Evolutionary conservation across 2,888 invertebrate genomes (phyloP).

Genomic region (Allacma fusca): DNA sequence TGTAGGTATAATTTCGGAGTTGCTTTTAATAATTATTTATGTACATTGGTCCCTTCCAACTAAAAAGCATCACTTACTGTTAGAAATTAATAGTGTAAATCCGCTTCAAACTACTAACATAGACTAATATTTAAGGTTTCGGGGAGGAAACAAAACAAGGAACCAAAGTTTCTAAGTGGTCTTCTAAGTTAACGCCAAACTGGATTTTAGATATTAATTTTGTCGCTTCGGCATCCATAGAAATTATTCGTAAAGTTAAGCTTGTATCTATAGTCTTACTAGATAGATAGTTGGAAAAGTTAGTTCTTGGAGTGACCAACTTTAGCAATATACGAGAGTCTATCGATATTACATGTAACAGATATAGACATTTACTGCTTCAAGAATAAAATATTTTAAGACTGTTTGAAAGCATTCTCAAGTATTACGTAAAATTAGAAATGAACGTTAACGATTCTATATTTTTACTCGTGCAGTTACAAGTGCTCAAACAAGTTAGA

Average conservation of each 20-base stretch:
- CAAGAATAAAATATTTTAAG: conserved; percentile 1
- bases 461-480: conserved; percentile 2
- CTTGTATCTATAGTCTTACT: neutral
- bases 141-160: conserved; percentile 5
- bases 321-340: conserved; percentile 11
- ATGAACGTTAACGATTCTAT: conserved; percentile 12
- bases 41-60: too few relatives aligned
- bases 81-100: too few relatives aligned
- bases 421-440: conserved; percentile 16
- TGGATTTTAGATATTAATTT: neutral
- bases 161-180: conserved; percentile 23
- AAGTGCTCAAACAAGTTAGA: neutral
- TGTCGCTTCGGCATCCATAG: neutral
- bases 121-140: too few relatives aligned
- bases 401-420: conserved; percentile 21
- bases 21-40: too few relatives aligned
- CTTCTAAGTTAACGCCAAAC: neutral
- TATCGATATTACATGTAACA: neutral
- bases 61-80: too few relatives aligned
- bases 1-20: too few relatives aligned
- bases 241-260: neutral
- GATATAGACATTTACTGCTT: conserved; percentile 8
- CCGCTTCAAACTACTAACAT: too few relatives aligned
- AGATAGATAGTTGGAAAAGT: neutral
- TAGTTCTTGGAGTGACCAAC: neutral